phyloP scores from a whole-genome alignment of 1,140 invertebrate species.

The Nasonia giraulti region DNA sequence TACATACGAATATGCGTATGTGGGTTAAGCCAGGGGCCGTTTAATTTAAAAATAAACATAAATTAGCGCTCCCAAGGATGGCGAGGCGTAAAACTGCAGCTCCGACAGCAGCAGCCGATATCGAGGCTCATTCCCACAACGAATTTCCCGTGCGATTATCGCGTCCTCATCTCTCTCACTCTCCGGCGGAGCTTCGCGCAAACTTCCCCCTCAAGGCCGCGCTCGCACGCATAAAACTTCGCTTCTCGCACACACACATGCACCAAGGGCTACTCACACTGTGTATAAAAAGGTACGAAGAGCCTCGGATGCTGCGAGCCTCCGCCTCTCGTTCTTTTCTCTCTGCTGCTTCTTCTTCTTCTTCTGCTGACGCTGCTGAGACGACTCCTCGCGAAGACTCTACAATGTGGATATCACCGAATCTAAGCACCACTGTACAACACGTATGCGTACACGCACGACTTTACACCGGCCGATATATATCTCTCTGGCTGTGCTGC shows the following conservation, averaged over 20 bases:
- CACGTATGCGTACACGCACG: neutral
- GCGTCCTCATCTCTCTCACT: neutral
- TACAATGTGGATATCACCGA: slow-evolving; percentile 26
- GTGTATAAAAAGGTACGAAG: neutral
- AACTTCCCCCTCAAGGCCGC: neutral
- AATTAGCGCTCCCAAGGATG: neutral
- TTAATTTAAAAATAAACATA: slow-evolving; percentile 6
- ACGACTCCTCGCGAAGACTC: slow-evolving; percentile 7
- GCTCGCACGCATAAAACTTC: neutral
- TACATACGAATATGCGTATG: neutral
- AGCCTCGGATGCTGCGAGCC: slow-evolving; percentile 15
- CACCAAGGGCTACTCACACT: slow-evolving; percentile 6
- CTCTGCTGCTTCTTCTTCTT: neutral
- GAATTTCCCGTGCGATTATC: neutral
- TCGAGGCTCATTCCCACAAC: neutral
- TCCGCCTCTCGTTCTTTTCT: slow-evolving; percentile 28
- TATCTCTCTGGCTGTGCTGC: too few relatives aligned
- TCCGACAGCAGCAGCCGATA: neutral
- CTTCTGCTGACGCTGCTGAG: neutral
- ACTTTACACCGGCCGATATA: neutral
- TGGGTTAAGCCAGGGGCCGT: neutral
- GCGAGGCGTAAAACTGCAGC: neutral
- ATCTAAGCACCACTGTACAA: slow-evolving; percentile 37
- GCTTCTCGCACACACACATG: neutral
- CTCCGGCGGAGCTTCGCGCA: neutral